phyloP scores from a whole-genome alignment of 2,888 invertebrate species.

The Thecophora atra region DNA sequence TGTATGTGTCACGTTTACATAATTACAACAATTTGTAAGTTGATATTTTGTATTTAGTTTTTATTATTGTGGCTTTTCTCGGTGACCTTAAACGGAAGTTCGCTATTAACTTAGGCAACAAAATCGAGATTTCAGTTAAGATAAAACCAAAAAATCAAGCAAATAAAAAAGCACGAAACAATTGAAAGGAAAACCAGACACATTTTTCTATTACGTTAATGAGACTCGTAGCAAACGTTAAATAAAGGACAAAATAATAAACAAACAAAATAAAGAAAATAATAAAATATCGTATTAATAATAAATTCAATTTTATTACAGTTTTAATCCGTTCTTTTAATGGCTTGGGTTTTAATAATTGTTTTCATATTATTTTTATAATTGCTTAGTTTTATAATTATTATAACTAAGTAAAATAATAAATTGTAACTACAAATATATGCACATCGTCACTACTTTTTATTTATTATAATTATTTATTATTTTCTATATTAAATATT shows the following conservation, averaged over 20 bases:
- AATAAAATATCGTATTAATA: not conserved
- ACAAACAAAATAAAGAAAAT: not conserved
- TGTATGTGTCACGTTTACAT: slow-evolving; percentile 12
- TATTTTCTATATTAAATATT: no score
- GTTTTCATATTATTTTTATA: no score
- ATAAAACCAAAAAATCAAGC: slow-evolving; percentile 39
- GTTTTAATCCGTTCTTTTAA: not conserved
- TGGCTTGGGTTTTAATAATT: no score
- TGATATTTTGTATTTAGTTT: slow-evolving; percentile 26
- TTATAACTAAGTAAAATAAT: not conserved
- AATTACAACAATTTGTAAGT: slow-evolving; percentile 36
- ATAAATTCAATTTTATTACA: not conserved
- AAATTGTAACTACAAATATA: slow-evolving; percentile 21
- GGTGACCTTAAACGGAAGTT: slow-evolving; percentile 59
- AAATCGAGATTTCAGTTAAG: slow-evolving; percentile 53
- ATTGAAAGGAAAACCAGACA: slow-evolving; percentile 57
- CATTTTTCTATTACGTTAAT: slow-evolving; percentile 54
- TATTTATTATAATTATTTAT: slow-evolving; percentile 18
- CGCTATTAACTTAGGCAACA: slow-evolving; percentile 64
- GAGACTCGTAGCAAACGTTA: slow-evolving; percentile 51
- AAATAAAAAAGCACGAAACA: slow-evolving; percentile 50
- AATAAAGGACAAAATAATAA: not conserved
- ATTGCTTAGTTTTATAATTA: no score
- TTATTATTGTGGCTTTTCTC: slow-evolving; percentile 42
- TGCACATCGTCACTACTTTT: not conserved